Percentiles rank a stretch among this genome's conserved stretches.
Evolutionary conservation across 2,797 vertebrate species (phyloP).

Genomic region (Cercopithecus mitis): DNA sequence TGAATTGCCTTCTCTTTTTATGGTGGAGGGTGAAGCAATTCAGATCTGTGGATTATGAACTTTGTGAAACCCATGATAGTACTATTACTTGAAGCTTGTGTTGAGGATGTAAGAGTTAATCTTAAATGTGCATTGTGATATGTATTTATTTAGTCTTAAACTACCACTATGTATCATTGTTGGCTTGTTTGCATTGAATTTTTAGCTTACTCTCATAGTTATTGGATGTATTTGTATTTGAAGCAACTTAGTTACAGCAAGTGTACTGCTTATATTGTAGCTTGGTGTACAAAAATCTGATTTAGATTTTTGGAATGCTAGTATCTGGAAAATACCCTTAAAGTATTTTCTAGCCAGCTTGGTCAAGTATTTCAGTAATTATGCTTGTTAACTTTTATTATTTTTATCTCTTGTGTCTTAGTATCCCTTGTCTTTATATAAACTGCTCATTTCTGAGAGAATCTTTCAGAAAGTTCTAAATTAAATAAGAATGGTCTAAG

Average conservation of each 20-base stretch:
- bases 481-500: not conserved
- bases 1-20: not conserved
- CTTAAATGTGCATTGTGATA: not conserved
- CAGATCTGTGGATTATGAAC: not conserved
- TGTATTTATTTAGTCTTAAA: constrained; percentile 16
- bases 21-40: not conserved
- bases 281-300: not conserved
- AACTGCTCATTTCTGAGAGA: constrained; percentile 3
- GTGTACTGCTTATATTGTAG: not conserved
- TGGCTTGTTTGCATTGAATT: not conserved
- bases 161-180: not conserved
- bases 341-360: not conserved
- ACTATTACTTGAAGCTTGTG: not conserved
- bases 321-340: not conserved
- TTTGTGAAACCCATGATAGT: not conserved
- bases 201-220: constrained; percentile 16
- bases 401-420: not conserved
- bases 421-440: not conserved
- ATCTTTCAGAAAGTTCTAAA: not conserved
- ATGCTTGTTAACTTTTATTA: not conserved
- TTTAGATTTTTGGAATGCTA: not conserved
- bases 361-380: not conserved
- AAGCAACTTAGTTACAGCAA: not conserved
- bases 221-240: not conserved
- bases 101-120: not conserved